Conservation (phyloP, 2,797 vertebrate species). For the Peromyscus melanophrys region DNA sequence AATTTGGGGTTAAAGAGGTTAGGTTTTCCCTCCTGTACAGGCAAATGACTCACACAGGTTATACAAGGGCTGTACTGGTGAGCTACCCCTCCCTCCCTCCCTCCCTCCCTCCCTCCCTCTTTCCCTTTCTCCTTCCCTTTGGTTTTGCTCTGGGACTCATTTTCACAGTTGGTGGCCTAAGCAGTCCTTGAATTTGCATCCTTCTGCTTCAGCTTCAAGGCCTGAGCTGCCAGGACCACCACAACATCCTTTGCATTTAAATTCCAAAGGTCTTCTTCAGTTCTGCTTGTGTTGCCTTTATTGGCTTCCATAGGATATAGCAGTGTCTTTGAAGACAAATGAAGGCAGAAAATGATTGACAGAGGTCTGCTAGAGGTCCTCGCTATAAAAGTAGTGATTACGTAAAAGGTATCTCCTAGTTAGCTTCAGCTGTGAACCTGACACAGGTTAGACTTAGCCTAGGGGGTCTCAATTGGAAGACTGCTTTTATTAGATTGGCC, state of each 20-base stretch:
- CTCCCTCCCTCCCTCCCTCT: rapidly evolving
- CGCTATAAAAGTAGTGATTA: slow-evolving; percentile 15
- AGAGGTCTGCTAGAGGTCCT: neutral
- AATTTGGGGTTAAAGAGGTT: slow-evolving; percentile 9
- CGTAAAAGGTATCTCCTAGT: neutral
- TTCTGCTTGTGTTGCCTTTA: neutral
- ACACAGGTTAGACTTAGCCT: neutral
- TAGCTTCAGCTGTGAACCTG: neutral
- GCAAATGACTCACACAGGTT: neutral
- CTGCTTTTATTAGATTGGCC: neutral
- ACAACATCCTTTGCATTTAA: slow-evolving; percentile 42
- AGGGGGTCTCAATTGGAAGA: neutral
- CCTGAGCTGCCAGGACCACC: neutral
- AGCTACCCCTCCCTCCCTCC: neutral
- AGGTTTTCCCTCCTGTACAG: neutral
- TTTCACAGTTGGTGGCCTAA: neutral
- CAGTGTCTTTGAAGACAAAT: neutral
- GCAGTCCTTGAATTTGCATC: neutral
- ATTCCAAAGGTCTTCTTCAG: neutral
- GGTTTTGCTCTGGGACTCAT: neutral
- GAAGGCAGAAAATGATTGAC: neutral
- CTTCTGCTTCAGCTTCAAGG: neutral
- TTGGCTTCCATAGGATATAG: neutral
- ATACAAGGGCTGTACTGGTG: neutral
- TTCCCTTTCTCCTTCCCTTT: neutral